Conservation (phyloP, 2,797 vertebrate species). For the Huso huso region DNA sequence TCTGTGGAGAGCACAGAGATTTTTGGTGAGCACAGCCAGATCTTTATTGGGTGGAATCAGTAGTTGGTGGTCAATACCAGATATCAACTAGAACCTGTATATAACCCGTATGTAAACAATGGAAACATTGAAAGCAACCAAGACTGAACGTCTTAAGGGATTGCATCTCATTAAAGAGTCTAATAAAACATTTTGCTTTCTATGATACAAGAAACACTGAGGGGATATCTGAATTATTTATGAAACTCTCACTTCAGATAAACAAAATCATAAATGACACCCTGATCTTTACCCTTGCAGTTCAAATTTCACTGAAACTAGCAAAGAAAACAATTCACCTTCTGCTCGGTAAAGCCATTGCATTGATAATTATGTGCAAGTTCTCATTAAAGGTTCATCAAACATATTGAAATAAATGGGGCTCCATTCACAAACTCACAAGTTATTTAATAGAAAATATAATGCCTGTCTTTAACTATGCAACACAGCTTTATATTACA, state of each 20-base stretch:
- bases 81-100: not conserved
- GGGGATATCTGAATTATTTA: conserved; percentile 1
- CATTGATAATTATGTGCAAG: too few species aligned
- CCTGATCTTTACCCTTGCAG: not conserved
- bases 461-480: not conserved
- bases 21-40: not conserved
- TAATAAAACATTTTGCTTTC: not conserved
- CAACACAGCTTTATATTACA: too few species aligned
- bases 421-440: too few species aligned
- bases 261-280: not conserved
- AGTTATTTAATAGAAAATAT: not conserved
- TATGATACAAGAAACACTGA: not conserved
- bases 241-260: not conserved
- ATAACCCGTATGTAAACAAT: not conserved
- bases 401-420: too few species aligned
- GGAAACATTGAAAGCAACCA: not conserved
- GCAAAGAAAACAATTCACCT: too few species aligned
- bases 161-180: not conserved
- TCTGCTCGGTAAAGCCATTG: not conserved
- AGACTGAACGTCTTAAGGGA: conserved; percentile 2
- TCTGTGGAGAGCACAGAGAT: not conserved
- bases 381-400: too few species aligned
- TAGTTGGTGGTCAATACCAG: not conserved
- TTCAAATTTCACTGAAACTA: not conserved
- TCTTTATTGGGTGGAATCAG: not conserved